A percentile compares a stretch with the other conserved stretches of the same genome.
phyloP scores from a whole-genome alignment of 1,140 invertebrate genomes.

The Cyrtorhinus lividipennis region DNA sequence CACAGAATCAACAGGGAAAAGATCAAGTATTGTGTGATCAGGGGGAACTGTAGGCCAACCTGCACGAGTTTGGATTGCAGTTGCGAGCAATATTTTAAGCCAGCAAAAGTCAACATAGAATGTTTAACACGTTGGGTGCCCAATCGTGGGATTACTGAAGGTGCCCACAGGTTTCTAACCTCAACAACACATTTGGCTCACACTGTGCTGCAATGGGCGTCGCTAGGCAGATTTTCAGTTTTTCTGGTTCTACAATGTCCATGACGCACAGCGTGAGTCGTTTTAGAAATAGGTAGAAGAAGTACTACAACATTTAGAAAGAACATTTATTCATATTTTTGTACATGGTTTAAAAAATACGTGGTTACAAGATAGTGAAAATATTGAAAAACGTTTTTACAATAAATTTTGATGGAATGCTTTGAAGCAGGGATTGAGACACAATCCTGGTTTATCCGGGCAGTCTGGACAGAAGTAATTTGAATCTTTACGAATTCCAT shows the following conservation, averaged over 20 bases:
- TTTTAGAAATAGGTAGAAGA: neutral
- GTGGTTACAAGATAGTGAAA: neutral
- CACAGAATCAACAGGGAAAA: no score
- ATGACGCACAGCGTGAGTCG: neutral
- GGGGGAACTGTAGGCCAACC: no score
- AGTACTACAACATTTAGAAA: neutral
- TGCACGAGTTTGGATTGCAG: no score
- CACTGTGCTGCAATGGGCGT: neutral
- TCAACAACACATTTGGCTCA: neutral
- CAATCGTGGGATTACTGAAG: neutral
- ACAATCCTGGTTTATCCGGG: no score
- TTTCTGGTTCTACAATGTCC: neutral
- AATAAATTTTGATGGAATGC: neutral
- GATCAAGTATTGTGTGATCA: no score
- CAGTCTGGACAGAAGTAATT: neutral
- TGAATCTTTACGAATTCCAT: neutral
- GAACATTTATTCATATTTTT: neutral
- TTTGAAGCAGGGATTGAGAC: neutral
- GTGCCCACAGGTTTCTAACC: neutral
- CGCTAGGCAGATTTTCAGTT: neutral
- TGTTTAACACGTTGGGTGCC: neutral
- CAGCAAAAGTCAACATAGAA: neutral
- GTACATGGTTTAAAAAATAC: neutral
- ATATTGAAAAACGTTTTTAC: neutral
- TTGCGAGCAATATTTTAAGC: no score